Base-by-base conservation (phyloP, 1,140 invertebrate species). In the Scaptomyza hsui region DNA sequence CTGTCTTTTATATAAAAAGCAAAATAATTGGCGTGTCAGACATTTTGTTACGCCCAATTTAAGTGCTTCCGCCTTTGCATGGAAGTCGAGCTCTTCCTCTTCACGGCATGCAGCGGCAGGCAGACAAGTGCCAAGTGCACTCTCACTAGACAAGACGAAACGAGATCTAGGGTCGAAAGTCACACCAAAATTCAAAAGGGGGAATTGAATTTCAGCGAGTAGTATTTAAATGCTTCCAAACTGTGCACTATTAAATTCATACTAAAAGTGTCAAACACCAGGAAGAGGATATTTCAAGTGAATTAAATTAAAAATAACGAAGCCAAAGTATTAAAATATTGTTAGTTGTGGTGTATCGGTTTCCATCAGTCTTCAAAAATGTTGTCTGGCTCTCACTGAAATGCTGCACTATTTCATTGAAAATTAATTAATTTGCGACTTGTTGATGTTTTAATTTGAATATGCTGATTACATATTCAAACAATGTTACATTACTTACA, bases 11-110 rank as follows among this genome's bases (percentile, higher is more conserved):
- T 81, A 85, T 85, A 75, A 78, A 86, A 85, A 81, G 77, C 55
- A 88, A 88, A 85, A 88, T 85, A 85, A 85, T 85, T 85, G 81
- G 82, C 81, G 62, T 81, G 81, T 86, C 81, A 85, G 81, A 85
- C 82, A 86, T 86, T 85, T 85, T 85, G 81, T 81, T 85, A 78
- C 73, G 81, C 77, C 80, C 80, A 85, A 85, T 85, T 85, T 85
- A 85, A 85, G 81, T 85, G 81, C 69, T 85, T 86, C 80, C 81
- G 67, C 45, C 57, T 76, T 69, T 73, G 74, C 64, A 69, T 63
- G 48, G 57, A 37, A 62, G 60, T 48, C 37, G 5, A 55, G 55
- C 49, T 56, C 29, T 6, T 44, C 24, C 16, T n/a, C 32, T n/a
- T n/a, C 15, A 15, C 29, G 18, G 19, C 19, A 9, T 26, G 37